Percentiles rank a stretch among this genome's conserved stretches.
These are phyloP conservation scores for Cybosia mesomella DNA, from an alignment of 2,888 invertebrate species.

Conservation along the genomic window DNA sequence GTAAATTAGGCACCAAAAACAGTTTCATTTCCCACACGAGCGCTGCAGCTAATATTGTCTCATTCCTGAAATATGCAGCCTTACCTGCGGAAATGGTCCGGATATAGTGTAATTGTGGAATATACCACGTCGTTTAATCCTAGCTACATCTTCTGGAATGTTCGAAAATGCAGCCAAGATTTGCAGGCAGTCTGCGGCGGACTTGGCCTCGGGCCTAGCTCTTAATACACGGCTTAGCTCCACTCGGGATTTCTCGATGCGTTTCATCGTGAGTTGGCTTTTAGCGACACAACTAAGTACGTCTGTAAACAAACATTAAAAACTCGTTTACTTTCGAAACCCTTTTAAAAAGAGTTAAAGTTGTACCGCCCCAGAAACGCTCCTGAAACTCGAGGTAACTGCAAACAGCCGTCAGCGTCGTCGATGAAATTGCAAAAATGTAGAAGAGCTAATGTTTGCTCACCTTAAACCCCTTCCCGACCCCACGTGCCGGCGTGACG, in stretches of 20 bases:
- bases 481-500: constrained; percentile 84
- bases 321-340: constrained; percentile 76
- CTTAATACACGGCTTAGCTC: constrained; percentile 79
- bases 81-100: constrained; percentile 79
- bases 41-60: constrained; percentile 86
- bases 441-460: constrained; percentile 87
- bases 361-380: constrained; percentile 70
- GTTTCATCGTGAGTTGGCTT: constrained; percentile 55
- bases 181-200: constrained; percentile 79
- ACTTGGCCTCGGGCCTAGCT: constrained; percentile 83
- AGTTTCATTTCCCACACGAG: constrained; percentile 88
- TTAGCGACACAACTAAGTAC: constrained; percentile 62
- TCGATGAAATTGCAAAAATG: constrained; percentile 87
- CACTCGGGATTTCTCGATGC: constrained; percentile 65
- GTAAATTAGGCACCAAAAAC: constrained; percentile 84
- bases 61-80: constrained; percentile 81
- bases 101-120: constrained; percentile 84
- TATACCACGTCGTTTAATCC: constrained; percentile 85
- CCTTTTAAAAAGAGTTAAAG: constrained; percentile 79
- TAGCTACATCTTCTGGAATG: constrained; percentile 84
- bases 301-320: constrained; percentile 72
- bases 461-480: constrained; percentile 86
- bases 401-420: constrained; percentile 82
- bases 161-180: constrained; percentile 84
- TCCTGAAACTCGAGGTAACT: constrained; percentile 66